Conservation (phyloP, 1,140 invertebrate species). For the Mya arenaria region DNA sequence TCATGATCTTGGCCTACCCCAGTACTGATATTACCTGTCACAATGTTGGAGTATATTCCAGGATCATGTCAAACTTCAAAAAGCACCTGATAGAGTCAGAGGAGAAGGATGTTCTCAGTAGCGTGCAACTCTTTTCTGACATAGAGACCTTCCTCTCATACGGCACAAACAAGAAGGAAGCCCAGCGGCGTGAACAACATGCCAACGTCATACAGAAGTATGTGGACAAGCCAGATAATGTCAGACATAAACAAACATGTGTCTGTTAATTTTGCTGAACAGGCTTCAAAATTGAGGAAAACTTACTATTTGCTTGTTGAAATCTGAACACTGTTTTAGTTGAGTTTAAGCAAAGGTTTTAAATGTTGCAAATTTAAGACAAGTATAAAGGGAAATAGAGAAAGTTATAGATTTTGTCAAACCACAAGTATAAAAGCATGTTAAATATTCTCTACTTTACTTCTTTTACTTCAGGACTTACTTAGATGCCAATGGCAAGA, state of each 20-base stretch:
- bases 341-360: no score
- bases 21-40: no score
- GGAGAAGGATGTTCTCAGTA: slow-evolving; percentile 73
- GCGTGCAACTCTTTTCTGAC: slow-evolving; percentile 75
- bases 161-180: slow-evolving; percentile 74
- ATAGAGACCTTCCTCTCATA: slow-evolving; percentile 73
- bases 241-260: no score
- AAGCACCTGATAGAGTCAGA: slow-evolving; percentile 76
- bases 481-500: slow-evolving; percentile 73
- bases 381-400: no score
- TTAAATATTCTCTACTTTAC: no score
- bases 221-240: no score
- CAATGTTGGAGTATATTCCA: slow-evolving; percentile 51
- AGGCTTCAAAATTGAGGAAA: no score
- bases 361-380: no score
- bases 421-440: no score
- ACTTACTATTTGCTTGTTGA: background rate
- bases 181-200: slow-evolving; percentile 57
- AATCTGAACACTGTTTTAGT: background rate
- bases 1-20: no score
- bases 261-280: no score
- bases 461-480: slow-evolving; percentile 71
- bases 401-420: no score
- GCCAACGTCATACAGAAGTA: slow-evolving; percentile 76
- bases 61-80: slow-evolving; percentile 78